These are phyloP conservation scores for Blera fallax DNA, from an alignment of 2,888 invertebrate species.

Conservation along the genomic window DNA sequence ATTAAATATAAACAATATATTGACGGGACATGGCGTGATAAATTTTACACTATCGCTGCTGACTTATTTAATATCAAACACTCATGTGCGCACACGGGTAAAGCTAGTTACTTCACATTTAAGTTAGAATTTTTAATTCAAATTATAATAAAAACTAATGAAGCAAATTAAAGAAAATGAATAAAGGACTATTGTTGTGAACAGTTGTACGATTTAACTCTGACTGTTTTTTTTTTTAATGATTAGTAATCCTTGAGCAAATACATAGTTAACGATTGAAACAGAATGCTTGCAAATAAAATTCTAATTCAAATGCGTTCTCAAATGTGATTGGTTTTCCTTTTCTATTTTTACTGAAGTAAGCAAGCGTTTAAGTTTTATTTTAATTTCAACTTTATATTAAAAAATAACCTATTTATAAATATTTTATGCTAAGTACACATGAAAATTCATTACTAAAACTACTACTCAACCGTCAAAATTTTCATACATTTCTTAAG, in stretches of 20 bases:
- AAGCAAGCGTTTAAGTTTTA: slow-evolving; percentile 36
- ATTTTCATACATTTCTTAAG: not conserved
- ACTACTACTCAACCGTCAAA: not conserved
- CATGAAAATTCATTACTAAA: slow-evolving; percentile 28
- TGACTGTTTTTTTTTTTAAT: not conserved
- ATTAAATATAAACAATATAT: not conserved
- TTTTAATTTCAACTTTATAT: not conserved
- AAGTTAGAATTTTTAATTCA: slow-evolving; percentile 4
- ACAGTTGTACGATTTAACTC: slow-evolving; percentile 22
- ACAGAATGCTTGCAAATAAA: slow-evolving; percentile 65
- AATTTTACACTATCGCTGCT: slow-evolving; percentile 8
- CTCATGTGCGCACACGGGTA: slow-evolving; percentile 35
- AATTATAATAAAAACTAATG: slow-evolving; percentile 32
- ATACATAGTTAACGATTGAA: slow-evolving; percentile 28
- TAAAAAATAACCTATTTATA: slow-evolving; percentile 2
- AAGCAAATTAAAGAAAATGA: slow-evolving; percentile 53
- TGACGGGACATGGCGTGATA: slow-evolving; percentile 16
- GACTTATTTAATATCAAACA: not conserved
- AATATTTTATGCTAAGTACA: slow-evolving; percentile 4
- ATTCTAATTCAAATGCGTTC: slow-evolving; percentile 64
- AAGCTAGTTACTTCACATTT: slow-evolving; percentile 33
- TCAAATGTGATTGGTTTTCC: slow-evolving; percentile 49
- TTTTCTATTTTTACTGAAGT: not conserved
- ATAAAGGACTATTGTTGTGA: not conserved
- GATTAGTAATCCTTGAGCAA: slow-evolving; percentile 7